These are phyloP conservation scores for Champsocephalus esox DNA, from an alignment of 2,797 vertebrate genomes.

Conservation along the genomic window DNA sequence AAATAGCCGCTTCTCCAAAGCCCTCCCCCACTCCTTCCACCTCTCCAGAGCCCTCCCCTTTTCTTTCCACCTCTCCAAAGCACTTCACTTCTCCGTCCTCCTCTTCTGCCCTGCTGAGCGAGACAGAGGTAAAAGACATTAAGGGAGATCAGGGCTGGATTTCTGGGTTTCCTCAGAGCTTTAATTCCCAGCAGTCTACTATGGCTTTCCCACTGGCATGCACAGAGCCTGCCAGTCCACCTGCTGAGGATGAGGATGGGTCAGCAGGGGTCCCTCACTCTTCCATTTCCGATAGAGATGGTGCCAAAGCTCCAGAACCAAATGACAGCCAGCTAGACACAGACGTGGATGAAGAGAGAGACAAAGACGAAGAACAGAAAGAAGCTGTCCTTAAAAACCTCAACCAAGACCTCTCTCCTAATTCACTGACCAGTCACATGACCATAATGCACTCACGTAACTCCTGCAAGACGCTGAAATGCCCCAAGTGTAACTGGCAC, in stretches of 20 bases:
- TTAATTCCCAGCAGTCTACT: slow-evolving; percentile 94
- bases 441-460: slow-evolving; percentile 99
- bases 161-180: slow-evolving; percentile 92
- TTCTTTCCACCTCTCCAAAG: slow-evolving; percentile 92
- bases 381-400: slow-evolving; percentile 80
- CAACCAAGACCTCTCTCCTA: slow-evolving; percentile 89
- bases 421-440: slow-evolving; percentile 90
- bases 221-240: slow-evolving; percentile 80
- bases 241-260: slow-evolving; percentile 88
- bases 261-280: slow-evolving; percentile 77
- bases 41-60: slow-evolving; percentile 85
- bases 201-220: slow-evolving; percentile 77
- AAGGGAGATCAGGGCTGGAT: slow-evolving; percentile 90
- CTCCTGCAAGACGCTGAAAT: slow-evolving; percentile 99
- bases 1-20: slow-evolving; percentile 87
- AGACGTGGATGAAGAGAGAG: slow-evolving; percentile 76
- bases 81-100: slow-evolving; percentile 90
- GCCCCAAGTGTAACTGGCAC: slow-evolving; percentile 99
- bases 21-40: slow-evolving; percentile 89
- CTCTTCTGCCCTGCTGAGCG: slow-evolving; percentile 91
- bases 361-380: slow-evolving; percentile 78
- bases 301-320: slow-evolving; percentile 97
- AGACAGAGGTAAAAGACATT: slow-evolving; percentile 93
- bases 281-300: slow-evolving; percentile 93
- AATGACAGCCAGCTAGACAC: slow-evolving; percentile 84